Evolutionary conservation across 2,888 invertebrate species (phyloP).

Genomic region (Xiphydria camelus): DNA sequence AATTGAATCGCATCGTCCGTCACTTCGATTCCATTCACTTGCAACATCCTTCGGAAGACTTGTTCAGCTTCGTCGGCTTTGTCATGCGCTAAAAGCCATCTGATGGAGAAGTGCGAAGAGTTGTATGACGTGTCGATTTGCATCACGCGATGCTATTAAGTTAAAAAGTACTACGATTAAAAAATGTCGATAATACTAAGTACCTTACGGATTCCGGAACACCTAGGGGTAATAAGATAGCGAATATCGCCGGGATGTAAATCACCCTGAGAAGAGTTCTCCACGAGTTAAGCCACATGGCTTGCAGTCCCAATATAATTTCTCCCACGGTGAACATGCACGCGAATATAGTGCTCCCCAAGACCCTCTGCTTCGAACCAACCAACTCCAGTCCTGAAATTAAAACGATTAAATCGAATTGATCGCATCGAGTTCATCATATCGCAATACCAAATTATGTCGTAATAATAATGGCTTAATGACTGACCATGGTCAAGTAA

Average conservation of each 20-base stretch:
- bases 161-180: no score
- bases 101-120: no score
- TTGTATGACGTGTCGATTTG: no score
- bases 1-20: constrained; percentile 60
- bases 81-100: constrained; percentile 74
- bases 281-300: constrained; percentile 73
- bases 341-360: constrained; percentile 72
- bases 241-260: constrained; percentile 70
- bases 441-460: no score
- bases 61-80: constrained; percentile 62
- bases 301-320: constrained; percentile 67
- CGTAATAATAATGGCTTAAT: no score
- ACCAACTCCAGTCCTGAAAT: constrained; percentile 74
- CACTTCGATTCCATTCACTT: constrained; percentile 65
- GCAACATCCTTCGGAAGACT: constrained; percentile 66
- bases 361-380: constrained; percentile 71
- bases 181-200: constrained; percentile 2
- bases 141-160: no score
- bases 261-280: constrained; percentile 66
- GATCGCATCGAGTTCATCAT: background rate
- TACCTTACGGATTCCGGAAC: constrained; percentile 70
- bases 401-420: constrained; percentile 14
- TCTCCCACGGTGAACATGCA: constrained; percentile 74
- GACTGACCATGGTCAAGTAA: no score
- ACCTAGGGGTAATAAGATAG: constrained; percentile 70